Evolutionary conservation across 2,797 vertebrate species (phyloP).

Genomic region (Myotis findleyi): DNA sequence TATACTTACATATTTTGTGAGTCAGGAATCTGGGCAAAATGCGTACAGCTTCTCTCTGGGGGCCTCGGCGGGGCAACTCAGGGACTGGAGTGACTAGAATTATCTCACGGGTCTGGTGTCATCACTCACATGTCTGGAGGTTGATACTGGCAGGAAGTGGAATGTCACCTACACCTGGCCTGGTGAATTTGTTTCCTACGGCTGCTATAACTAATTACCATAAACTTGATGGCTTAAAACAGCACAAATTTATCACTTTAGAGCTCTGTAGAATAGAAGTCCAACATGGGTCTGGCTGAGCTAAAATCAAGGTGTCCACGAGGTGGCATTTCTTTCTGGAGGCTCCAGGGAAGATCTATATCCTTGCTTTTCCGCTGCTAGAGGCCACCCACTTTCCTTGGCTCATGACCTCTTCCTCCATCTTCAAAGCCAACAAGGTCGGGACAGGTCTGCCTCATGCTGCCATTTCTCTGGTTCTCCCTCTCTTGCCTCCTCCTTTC

Average conservation of each 20-base stretch:
- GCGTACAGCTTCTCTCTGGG: neutral
- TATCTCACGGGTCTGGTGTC: neutral
- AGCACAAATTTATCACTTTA: neutral
- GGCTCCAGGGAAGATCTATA: neutral
- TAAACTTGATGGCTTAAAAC: neutral
- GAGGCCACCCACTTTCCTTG: neutral
- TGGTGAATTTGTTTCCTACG: neutral
- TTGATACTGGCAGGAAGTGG: neutral
- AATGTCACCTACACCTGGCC: neutral
- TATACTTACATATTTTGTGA: neutral
- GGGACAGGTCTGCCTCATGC: neutral
- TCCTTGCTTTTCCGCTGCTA: neutral
- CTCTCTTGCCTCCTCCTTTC: neutral
- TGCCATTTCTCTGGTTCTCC: neutral
- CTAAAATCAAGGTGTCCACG: neutral
- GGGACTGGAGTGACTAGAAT: neutral
- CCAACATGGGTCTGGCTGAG: neutral
- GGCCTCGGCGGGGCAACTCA: neutral
- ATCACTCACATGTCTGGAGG: neutral
- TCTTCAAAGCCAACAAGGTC: neutral
- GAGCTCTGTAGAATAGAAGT: neutral
- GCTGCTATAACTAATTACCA: neutral
- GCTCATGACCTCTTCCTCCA: neutral
- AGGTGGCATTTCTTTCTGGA: neutral
- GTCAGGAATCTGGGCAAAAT: neutral